Evolutionary conservation across 2,888 invertebrate genomes (phyloP).

Genomic region (Coelinius sp.): DNA sequence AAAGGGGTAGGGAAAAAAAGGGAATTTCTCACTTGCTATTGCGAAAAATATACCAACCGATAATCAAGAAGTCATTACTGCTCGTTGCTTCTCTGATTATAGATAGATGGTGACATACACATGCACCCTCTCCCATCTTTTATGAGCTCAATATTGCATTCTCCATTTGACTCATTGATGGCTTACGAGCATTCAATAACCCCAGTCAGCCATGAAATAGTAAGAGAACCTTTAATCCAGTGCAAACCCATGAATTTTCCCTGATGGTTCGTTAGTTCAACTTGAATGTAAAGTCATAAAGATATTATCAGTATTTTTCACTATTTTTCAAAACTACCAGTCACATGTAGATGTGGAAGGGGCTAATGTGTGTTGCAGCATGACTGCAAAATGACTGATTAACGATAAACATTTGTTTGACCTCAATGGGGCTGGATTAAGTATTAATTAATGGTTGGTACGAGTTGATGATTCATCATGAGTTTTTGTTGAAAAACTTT

Average conservation of each 20-base stretch:
- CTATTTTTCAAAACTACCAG: conserved; percentile 34
- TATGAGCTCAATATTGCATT: not conserved
- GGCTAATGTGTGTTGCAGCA: conserved; percentile 4
- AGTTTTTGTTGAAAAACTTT: not conserved
- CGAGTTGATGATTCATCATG: not conserved
- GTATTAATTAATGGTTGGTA: not conserved
- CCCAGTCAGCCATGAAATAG: conserved; percentile 13
- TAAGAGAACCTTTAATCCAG: conserved; percentile 22
- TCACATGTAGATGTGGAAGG: not conserved
- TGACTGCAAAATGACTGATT: conserved; percentile 13
- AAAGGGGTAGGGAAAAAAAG: not conserved
- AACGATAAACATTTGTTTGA: conserved; percentile 7
- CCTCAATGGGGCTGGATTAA: not conserved
- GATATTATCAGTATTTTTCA: conserved; percentile 36
- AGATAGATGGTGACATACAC: conserved; percentile 23
- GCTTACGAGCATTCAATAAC: not conserved
- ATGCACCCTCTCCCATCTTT: conserved; percentile 5
- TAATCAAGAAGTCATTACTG: conserved; percentile 33
- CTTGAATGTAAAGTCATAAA: conserved; percentile 30
- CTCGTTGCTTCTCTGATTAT: conserved; percentile 2
- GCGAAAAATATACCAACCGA: conserved; percentile 8
- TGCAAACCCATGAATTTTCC: not conserved
- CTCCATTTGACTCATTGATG: not conserved
- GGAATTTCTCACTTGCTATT: not conserved
- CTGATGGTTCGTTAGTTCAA: conserved; percentile 43